Conservation (phyloP, 2,888 invertebrate genomes). For the Drosophila prolongata region DNA sequence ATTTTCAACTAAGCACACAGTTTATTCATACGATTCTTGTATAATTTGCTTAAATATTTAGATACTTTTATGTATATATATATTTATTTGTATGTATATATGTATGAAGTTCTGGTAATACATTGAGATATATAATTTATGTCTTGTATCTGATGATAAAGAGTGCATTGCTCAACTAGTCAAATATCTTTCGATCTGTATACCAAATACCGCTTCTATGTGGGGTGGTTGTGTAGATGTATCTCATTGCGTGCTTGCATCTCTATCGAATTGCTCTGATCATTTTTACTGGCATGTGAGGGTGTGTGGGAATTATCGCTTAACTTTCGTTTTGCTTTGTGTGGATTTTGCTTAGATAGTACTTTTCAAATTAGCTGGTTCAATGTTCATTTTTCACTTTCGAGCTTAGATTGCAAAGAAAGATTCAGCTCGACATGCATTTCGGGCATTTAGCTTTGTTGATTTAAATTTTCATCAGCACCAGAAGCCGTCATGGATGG, state of each 20-base stretch:
- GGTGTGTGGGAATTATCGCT: slow-evolving; percentile 48
- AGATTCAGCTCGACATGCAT: slow-evolving; percentile 64
- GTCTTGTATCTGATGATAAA: slow-evolving; percentile 65
- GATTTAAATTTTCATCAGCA: slow-evolving; percentile 91
- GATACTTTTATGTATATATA: slow-evolving; percentile 46
- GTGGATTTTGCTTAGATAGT: slow-evolving; percentile 56
- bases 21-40: slow-evolving; percentile 53
- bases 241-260: slow-evolving; percentile 38
- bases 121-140: slow-evolving; percentile 68
- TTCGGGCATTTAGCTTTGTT: slow-evolving; percentile 83
- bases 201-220: slow-evolving; percentile 42
- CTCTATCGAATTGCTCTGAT: slow-evolving; percentile 31
- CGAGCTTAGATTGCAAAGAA: slow-evolving; percentile 47
- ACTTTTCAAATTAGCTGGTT: slow-evolving; percentile 61
- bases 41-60: slow-evolving; percentile 60
- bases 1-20: slow-evolving; percentile 56
- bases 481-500: slow-evolving; percentile 86
- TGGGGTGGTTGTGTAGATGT: slow-evolving; percentile 28
- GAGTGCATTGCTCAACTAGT: slow-evolving; percentile 77
- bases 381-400: slow-evolving; percentile 41
- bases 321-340: slow-evolving; percentile 39
- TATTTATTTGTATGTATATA: slow-evolving; percentile 48
- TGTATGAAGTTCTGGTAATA: slow-evolving; percentile 56
- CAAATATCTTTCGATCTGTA: slow-evolving; percentile 55
- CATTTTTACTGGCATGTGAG: slow-evolving; percentile 34